Conservation (phyloP, 2,888 invertebrate genomes). For the Asteroscopus sphinx region DNA sequence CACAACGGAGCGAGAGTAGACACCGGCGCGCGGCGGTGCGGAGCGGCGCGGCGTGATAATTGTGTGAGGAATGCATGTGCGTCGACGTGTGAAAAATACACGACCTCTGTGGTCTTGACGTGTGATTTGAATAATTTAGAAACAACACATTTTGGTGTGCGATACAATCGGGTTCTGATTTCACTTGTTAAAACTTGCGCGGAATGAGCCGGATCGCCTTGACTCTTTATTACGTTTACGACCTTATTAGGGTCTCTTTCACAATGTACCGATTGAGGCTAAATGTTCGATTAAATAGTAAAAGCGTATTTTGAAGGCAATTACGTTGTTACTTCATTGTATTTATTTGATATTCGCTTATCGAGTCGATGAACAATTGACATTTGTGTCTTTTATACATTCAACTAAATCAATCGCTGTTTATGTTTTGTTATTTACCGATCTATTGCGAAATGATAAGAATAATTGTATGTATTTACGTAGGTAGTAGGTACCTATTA, state of each 20-base stretch:
- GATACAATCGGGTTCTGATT: constrained; percentile 47
- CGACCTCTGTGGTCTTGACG: constrained; percentile 58
- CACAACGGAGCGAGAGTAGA: constrained; percentile 80
- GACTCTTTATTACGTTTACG: constrained; percentile 46
- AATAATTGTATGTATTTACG: constrained; percentile 37
- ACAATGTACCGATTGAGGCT: constrained; percentile 45
- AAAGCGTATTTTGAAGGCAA: constrained; percentile 43
- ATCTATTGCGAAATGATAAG: constrained; percentile 43
- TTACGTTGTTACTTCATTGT: constrained; percentile 26
- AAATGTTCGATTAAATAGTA: constrained; percentile 48
- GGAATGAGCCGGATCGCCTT: constrained; percentile 47
- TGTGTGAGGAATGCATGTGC: constrained; percentile 78
- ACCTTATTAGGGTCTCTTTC: constrained; percentile 52
- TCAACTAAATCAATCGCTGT: constrained; percentile 39
- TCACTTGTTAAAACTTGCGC: constrained; percentile 50
- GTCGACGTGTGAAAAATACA: constrained; percentile 65
- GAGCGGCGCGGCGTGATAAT: constrained; percentile 66
- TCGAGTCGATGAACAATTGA: constrained; percentile 26
- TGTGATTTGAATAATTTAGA: constrained; percentile 57
- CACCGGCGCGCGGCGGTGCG: constrained; percentile 37
- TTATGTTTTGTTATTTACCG: constrained; percentile 32
- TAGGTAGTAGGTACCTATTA: constrained; percentile 24
- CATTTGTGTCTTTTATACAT: constrained; percentile 31
- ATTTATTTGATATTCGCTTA: constrained; percentile 28
- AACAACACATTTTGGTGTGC: constrained; percentile 39